phyloP scores from a whole-genome alignment of 2,797 vertebrate genomes.

The Eulemur coronatus region DNA sequence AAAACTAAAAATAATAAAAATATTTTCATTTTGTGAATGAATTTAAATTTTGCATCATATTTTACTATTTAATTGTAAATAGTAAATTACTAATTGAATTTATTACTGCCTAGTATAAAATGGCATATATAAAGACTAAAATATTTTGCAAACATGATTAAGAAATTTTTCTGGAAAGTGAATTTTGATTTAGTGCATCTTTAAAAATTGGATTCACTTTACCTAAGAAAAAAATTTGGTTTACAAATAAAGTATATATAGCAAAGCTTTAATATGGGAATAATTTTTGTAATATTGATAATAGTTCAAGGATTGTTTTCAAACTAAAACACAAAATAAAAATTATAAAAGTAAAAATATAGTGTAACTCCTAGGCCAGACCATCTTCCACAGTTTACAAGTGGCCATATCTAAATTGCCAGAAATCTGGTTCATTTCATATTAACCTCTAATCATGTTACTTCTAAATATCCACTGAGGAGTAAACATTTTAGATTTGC shows the following conservation, averaged over 20 bases:
- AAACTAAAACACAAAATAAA: conserved; percentile 44
- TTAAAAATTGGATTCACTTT: not conserved
- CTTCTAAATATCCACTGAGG: not conserved
- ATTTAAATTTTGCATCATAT: not conserved
- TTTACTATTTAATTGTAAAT: not conserved
- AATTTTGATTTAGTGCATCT: conserved; percentile 1
- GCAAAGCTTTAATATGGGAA: not conserved
- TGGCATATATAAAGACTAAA: not conserved
- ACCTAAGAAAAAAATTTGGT: not conserved
- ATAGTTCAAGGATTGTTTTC: not conserved
- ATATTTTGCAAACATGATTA: conserved; percentile 6
- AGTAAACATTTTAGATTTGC: conserved; percentile 31
- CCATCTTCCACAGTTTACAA: not conserved
- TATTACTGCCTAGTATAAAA: not conserved
- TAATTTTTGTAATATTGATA: conserved; percentile 22
- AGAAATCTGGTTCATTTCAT: conserved; percentile 22
- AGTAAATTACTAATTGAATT: not conserved
- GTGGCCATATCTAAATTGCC: not conserved
- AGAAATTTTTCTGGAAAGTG: not conserved
- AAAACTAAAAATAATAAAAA: not conserved
- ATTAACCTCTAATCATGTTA: not conserved
- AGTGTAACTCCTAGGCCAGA: not conserved
- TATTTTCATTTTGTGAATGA: not conserved
- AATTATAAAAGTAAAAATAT: conserved; percentile 10
- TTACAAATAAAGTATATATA: conserved; percentile 5